Evolutionary conservation across 2,888 invertebrate species (phyloP).

Genomic region (Pristionchus exspectatus): DNA sequence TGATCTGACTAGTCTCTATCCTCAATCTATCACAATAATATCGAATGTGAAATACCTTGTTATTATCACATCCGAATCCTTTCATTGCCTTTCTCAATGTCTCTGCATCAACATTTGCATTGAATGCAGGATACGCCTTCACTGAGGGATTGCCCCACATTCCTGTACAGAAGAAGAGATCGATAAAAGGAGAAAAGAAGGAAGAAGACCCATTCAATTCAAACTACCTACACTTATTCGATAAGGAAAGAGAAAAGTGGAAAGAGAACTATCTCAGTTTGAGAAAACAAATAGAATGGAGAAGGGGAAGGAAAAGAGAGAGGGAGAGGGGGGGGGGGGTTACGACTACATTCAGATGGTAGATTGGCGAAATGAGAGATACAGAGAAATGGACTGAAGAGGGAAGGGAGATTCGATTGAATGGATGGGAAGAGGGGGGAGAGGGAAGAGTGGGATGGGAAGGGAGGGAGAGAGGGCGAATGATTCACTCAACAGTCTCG

Average conservation of each 20-base stretch:
- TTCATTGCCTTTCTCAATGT: slow-evolving; percentile 77
- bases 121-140: slow-evolving; percentile 71
- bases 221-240: slow-evolving; percentile 14
- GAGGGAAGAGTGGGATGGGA: background rate
- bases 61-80: slow-evolving; percentile 77
- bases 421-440: background rate
- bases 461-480: background rate
- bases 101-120: slow-evolving; percentile 76
- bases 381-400: slow-evolving; percentile 6
- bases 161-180: background rate
- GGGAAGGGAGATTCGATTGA: background rate
- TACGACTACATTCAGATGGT: slow-evolving; percentile 35
- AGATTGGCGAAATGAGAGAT: background rate
- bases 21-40: background rate
- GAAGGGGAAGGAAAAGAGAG: slow-evolving; percentile 6
- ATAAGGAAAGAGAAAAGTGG: slow-evolving; percentile 21
- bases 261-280: background rate
- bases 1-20: background rate
- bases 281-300: slow-evolving; percentile 44
- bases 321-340: background rate
- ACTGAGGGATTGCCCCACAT: slow-evolving; percentile 73
- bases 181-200: background rate
- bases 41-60: slow-evolving; percentile 62
- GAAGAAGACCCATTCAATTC: background rate
- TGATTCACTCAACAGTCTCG: slow-evolving; percentile 42